Evolutionary conservation across 2,113 vertebrate genomes (phyloP).

Genomic region (Anolis carolinensis): DNA sequence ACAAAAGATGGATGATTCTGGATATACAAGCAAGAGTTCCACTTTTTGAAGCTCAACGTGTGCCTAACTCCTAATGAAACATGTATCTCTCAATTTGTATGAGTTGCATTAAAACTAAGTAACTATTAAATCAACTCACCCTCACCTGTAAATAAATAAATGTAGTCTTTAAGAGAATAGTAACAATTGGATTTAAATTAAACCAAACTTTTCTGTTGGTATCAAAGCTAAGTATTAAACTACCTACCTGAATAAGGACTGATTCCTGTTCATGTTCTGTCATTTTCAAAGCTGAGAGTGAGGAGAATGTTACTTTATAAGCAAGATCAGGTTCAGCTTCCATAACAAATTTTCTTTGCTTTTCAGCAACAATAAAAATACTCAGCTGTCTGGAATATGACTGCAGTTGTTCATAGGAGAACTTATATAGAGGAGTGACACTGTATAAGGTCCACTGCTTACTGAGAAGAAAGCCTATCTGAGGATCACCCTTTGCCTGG

Average conservation of each 20-base stretch:
- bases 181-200: no score
- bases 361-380: constrained; percentile 83
- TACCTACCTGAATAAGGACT: constrained; percentile 85
- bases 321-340: constrained; percentile 76
- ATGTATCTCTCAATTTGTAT: no score
- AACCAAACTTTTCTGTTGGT: no score
- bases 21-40: no score
- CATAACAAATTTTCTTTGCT: constrained; percentile 83
- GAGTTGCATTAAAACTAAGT: no score
- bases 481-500: constrained; percentile 75
- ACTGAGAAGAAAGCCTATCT: constrained; percentile 76
- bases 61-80: no score
- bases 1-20: no score
- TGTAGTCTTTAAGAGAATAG: no score
- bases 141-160: no score
- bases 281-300: constrained; percentile 77
- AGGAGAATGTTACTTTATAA: constrained; percentile 78
- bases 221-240: accelerated
- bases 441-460: constrained; percentile 89
- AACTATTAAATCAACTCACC: no score
- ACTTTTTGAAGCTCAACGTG: no score
- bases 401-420: constrained; percentile 77
- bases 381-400: constrained; percentile 83
- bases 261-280: constrained; percentile 77
- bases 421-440: constrained; percentile 88